phyloP scores from a whole-genome alignment of 1,140 invertebrate species.

The Maniola jurtina region DNA sequence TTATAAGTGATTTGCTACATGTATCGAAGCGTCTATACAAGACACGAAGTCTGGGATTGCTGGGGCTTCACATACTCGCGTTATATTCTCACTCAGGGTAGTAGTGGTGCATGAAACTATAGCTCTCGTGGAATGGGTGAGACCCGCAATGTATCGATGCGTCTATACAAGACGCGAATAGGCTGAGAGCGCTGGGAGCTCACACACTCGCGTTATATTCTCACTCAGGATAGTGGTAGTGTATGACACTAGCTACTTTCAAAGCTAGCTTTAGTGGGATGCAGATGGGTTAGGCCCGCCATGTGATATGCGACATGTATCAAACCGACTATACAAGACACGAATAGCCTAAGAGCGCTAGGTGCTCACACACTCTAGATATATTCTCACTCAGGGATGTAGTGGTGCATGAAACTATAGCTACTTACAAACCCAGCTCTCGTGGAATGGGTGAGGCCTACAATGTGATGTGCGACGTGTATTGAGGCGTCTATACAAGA shows the following conservation, averaged over 20 bases:
- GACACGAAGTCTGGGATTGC: constrained; percentile 55
- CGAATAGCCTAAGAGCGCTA: constrained; percentile 50
- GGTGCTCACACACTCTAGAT: constrained; percentile 46
- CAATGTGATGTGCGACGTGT: constrained; percentile 47
- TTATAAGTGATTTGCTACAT: constrained; percentile 50
- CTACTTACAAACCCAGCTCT: constrained; percentile 59
- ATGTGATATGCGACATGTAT: constrained; percentile 50
- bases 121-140: constrained; percentile 55
- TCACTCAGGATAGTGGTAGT: constrained; percentile 25
- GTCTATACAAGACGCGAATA: constrained; percentile 67
- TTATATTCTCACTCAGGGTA: constrained; percentile 35
- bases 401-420: background rate
- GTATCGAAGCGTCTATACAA: constrained; percentile 69
- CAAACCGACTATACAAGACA: constrained; percentile 68
- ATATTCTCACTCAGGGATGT: constrained; percentile 32
- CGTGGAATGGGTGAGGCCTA: constrained; percentile 55
- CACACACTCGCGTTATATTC: constrained; percentile 43
- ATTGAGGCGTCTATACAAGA: constrained; percentile 71
- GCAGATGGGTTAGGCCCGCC: constrained; percentile 55
- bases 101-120: background rate
- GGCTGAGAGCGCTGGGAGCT: constrained; percentile 47
- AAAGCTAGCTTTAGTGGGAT: constrained; percentile 54
- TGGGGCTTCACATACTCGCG: constrained; percentile 46
- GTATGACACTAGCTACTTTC: constrained; percentile 35
- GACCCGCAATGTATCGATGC: constrained; percentile 52